Conservation (phyloP, 2,888 invertebrate genomes). For the Laspeyria flexula region DNA sequence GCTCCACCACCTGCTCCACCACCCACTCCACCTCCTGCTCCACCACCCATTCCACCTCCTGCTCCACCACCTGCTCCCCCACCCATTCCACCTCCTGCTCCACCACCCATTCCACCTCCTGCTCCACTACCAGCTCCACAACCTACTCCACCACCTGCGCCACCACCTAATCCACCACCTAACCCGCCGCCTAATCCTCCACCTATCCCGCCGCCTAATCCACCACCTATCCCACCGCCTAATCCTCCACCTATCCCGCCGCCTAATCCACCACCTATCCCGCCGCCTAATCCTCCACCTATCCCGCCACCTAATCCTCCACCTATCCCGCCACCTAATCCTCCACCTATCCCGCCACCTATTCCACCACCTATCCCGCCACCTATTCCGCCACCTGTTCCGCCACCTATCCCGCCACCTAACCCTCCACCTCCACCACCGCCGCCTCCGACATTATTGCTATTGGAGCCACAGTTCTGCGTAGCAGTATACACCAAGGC, state of each 20-base stretch:
- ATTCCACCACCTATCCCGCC: conserved; percentile 29
- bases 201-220: conserved; percentile 2
- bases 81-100: neutral
- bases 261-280: neutral
- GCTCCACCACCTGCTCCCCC: neutral
- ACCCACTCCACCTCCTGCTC: neutral
- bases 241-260: conserved; percentile 4
- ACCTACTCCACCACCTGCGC: conserved; percentile 31
- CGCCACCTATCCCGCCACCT: conserved; percentile 9
- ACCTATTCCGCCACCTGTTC: conserved; percentile 26
- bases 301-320: conserved; percentile 1
- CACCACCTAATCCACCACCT: conserved; percentile 21
- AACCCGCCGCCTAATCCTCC: conserved; percentile 8
- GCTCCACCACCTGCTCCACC: neutral
- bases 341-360: conserved; percentile 31
- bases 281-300: conserved; percentile 3
- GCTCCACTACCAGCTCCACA: neutral
- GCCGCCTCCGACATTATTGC: neutral
- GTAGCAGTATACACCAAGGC: conserved; percentile 66
- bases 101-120: neutral
- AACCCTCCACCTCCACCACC: conserved; percentile 1
- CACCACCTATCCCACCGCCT: conserved; percentile 6
- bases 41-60: conserved; percentile 4
- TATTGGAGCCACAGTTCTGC: conserved; percentile 46
- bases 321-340: neutral